Percentiles rank a stretch among this genome's conserved stretches.
phyloP scores from a whole-genome alignment of 2,888 invertebrate species.

The Tinea pellionella region DNA sequence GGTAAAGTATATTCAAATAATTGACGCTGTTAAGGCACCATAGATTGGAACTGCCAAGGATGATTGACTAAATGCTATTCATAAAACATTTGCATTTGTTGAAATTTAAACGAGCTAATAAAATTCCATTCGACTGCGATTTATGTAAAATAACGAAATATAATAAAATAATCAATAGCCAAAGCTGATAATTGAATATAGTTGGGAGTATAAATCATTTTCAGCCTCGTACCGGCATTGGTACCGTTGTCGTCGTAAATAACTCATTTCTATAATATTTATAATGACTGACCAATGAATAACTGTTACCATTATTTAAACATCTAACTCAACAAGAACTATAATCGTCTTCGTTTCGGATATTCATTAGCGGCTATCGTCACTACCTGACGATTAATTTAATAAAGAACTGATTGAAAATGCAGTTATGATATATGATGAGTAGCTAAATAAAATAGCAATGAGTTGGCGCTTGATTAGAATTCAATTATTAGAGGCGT shows the following conservation, averaged over 20 bases:
- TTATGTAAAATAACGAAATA: neutral
- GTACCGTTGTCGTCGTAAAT: conserved; percentile 2
- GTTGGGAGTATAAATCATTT: neutral
- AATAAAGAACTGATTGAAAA: too few species aligned
- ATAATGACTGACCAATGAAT: neutral
- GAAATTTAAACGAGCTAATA: neutral
- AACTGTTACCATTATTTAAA: neutral
- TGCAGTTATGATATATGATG: too few species aligned
- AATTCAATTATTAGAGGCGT: neutral
- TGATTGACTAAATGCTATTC: neutral
- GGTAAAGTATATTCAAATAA: neutral
- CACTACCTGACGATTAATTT: too few species aligned
- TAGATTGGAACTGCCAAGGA: neutral
- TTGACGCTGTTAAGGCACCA: neutral
- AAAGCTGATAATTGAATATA: neutral
- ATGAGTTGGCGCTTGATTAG: neutral
- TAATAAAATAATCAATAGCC: neutral
- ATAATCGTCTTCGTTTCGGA: neutral
- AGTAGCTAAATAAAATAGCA: too few species aligned
- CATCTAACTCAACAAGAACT: neutral
- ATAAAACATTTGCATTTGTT: neutral
- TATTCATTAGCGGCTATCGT: neutral
- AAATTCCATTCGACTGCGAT: too few species aligned
- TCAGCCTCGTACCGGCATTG: neutral
- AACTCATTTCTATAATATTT: neutral